Percentiles rank a stretch among this genome's conserved stretches.
Evolutionary conservation across 2,113 vertebrate genomes (phyloP).

Genomic region (Mustela lutreola): DNA sequence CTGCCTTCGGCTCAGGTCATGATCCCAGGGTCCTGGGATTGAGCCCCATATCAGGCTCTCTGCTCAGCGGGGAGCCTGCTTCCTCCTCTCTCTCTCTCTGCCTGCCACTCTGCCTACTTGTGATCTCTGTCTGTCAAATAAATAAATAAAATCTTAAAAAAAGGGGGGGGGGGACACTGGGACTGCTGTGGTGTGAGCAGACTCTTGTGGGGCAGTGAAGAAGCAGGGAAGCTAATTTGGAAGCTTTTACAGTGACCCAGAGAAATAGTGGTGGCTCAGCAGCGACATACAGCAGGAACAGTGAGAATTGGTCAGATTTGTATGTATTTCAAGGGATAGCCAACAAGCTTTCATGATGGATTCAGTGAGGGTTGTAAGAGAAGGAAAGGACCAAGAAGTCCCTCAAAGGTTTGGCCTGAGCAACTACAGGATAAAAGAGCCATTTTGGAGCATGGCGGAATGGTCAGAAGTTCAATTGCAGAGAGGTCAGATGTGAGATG

Average conservation of each 20-base stretch:
- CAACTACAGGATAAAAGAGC: background rate
- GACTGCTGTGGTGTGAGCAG: background rate
- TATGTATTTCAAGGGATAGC: background rate
- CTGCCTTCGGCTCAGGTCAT: too few species aligned
- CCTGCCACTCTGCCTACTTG: too few species aligned
- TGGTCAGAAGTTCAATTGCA: background rate
- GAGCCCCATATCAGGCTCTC: too few species aligned
- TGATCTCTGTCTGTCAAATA: too few species aligned
- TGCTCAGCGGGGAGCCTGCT: too few species aligned
- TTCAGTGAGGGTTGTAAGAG: background rate
- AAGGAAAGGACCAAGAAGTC: background rate
- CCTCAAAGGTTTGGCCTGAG: background rate
- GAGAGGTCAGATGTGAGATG: background rate
- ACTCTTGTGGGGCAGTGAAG: background rate
- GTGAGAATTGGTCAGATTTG: background rate
- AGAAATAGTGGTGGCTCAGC: background rate
- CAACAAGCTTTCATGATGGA: background rate
- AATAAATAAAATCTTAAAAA: background rate
- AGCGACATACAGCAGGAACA: background rate
- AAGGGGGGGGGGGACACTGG: background rate
- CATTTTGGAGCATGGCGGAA: background rate
- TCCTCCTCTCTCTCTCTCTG: too few species aligned
- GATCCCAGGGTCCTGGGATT: too few species aligned
- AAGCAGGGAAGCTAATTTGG: background rate
- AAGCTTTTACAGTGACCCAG: background rate